Base-by-base conservation (phyloP, 2,888 invertebrate species). In the Macaria notata region DNA sequence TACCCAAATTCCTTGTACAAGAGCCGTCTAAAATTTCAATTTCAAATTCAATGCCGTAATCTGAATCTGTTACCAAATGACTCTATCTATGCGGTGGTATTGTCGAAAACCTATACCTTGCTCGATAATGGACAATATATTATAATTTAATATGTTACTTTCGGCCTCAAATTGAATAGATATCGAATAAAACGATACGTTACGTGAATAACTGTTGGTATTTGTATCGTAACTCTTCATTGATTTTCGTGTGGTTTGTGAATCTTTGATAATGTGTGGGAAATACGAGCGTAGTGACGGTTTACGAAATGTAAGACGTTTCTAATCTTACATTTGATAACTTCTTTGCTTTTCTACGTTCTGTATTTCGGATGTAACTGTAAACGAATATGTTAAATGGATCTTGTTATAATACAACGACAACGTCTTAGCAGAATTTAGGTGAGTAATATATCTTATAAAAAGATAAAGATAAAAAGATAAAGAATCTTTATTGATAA, bases 41-140 rank as follows among this genome's bases (percentile, higher is more conserved):
- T 66, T 73, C 78, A 68, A 80, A 82, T 83, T 83, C 73, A 76
- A 78, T 75, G 71, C 61, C 63, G 72, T 75, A 71, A 71, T 66
- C 67, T 64, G 65, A 71, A 70, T 70, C 69, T 69, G 69, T 72
- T 65, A 72, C 71, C 65, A 78, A 78, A 87, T 80, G 83, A 68
- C 87, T 86, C 74, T 79, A 86, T 86, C 73, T 64, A 48, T 31
- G 33, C 31, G 53, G 58, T 63, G 62, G 56, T 29, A 76, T 83
- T 81, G 81, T 83, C 73, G 71, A 77, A 76, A 77, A 72, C 59
- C 71, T 67, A 70, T 71, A 71, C 61, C 45, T 63, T 64, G 63
- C 69, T 70, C 70, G 64, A 71, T 66, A 73, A 75, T 66, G 63
- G 66, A 48, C 65, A 62, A 74, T 84, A 84, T 79, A 71, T 85